Evolutionary conservation across 2,113 vertebrate species (phyloP), one percentile per base, ranked within the genome.

Genomic region (Microtus richardsoni): DNA sequence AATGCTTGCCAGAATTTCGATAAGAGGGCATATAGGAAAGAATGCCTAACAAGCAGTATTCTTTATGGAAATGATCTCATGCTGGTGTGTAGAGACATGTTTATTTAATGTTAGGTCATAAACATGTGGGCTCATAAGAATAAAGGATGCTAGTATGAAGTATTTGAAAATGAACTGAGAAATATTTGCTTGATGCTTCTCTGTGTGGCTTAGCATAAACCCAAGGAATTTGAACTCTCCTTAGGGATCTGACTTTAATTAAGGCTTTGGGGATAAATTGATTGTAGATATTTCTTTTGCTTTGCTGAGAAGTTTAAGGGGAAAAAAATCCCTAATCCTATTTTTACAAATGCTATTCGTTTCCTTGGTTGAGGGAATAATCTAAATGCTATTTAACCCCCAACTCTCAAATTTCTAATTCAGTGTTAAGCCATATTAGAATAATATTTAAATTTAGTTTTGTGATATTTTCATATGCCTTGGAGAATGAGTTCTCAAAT

Each of bases 201-300:
- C 47, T 74, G 49, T 93, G 39, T 93, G 52, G n/a, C 39, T 64
- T 96, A 82, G 44, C 52, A 94, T 71, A 92, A 91, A 93, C 93
- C 74, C 41, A 77, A 89, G 58, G 49, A 96, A 85, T 49, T 44
- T 80, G 89, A 93, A 80, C 36, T 86, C 22, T 78, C 49, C 62
- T 30, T 79, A 74, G 93, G 80, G 79, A 93, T 90, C 36, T 79
- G 88, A 96, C 66, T 95, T 90, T 96, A 82, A 96, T 92, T 83
- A 94, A 96, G 49, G 52, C n/a, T 73, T 88, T 88, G 71, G 17
- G 33, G 89, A 88, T 96, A 85, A 94, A 80, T 91, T 90, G 87
- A 91, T 95, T 24, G 66, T 24, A 91, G 21, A 77, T 54, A 11
- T 94, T 71, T 94, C 58, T 75, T 91, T 91, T 77, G 47, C 84